Evolutionary conservation across 2,797 vertebrate species (phyloP).

Genomic region (Gallinago nigripennis): DNA sequence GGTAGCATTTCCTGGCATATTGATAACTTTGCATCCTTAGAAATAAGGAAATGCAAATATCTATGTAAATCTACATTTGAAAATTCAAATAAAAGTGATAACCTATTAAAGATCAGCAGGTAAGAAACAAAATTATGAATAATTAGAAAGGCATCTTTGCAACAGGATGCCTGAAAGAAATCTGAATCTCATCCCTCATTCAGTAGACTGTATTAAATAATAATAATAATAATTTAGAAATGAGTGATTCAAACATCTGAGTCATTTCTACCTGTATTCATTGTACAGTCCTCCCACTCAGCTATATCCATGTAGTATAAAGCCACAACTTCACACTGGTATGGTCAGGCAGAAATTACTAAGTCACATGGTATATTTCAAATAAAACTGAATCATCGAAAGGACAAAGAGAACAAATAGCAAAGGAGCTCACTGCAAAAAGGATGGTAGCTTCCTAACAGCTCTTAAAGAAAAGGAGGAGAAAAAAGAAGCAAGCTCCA

Average conservation of each 20-base stretch:
- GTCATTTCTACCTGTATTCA: conserved; percentile 47
- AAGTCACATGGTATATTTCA: conserved; percentile 60
- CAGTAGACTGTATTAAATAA: neutral
- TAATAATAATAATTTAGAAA: neutral
- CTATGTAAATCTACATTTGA: neutral
- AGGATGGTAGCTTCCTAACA: conserved; percentile 12
- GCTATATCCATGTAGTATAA: conserved; percentile 19
- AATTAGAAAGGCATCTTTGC: conserved; percentile 4
- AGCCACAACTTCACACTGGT: conserved; percentile 19
- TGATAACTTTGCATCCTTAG: neutral
- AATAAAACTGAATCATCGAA: conserved; percentile 61
- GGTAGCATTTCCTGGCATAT: neutral
- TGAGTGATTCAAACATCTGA: conserved; percentile 31
- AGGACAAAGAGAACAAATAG: conserved; percentile 60
- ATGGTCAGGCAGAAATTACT: conserved; percentile 45
- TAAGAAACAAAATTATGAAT: neutral
- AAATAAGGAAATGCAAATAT: neutral
- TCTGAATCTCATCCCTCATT: neutral
- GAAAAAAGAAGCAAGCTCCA: neutral
- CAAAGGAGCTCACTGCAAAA: conserved; percentile 1
- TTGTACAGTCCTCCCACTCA: neutral
- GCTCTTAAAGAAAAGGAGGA: neutral
- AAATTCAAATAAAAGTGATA: neutral
- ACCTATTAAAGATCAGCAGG: neutral
- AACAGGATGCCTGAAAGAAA: neutral